Percentiles rank a stretch among this genome's conserved stretches.
phyloP scores from a whole-genome alignment of 1,140 invertebrate genomes.

The Cydia splendana region DNA sequence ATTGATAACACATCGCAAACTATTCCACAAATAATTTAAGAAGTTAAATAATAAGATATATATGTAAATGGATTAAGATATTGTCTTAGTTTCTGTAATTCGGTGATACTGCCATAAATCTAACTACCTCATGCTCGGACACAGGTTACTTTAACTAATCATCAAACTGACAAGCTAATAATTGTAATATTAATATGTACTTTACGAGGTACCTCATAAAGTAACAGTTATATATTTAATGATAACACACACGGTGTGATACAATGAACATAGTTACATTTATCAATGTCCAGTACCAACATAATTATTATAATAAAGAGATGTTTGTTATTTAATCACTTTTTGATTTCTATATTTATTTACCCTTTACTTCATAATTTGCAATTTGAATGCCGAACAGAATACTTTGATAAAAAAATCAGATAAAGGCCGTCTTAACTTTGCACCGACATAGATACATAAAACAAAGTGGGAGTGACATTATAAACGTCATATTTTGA shows the following conservation, averaged over 20 bases:
- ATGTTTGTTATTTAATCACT: slow-evolving; percentile 76
- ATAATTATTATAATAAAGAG: slow-evolving; percentile 76
- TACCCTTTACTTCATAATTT: neutral
- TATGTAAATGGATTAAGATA: slow-evolving; percentile 4
- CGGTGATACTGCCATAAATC: slow-evolving; percentile 39
- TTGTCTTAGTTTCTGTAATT: slow-evolving; percentile 20
- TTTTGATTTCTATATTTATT: slow-evolving; percentile 44
- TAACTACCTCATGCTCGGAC: slow-evolving; percentile 63
- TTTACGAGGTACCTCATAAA: slow-evolving; percentile 63
- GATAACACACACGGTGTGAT: slow-evolving; percentile 39
- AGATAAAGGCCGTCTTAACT: too few species aligned
- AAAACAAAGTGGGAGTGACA: too few species aligned
- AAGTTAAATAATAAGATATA: slow-evolving; percentile 22
- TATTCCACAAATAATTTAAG: slow-evolving; percentile 13
- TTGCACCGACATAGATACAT: too few species aligned
- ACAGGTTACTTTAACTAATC: slow-evolving; percentile 51
- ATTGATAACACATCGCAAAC: slow-evolving; percentile 29
- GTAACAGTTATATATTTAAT: slow-evolving; percentile 57
- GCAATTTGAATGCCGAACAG: neutral
- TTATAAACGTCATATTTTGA: too few species aligned
- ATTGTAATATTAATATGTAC: slow-evolving; percentile 53
- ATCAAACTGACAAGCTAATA: slow-evolving; percentile 60
- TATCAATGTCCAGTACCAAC: slow-evolving; percentile 73
- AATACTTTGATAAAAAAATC: too few species aligned
- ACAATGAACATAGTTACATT: slow-evolving; percentile 66